These are phyloP conservation scores for Phengaris arion DNA, from an alignment of 2,888 invertebrate species.

Conservation along the genomic window DNA sequence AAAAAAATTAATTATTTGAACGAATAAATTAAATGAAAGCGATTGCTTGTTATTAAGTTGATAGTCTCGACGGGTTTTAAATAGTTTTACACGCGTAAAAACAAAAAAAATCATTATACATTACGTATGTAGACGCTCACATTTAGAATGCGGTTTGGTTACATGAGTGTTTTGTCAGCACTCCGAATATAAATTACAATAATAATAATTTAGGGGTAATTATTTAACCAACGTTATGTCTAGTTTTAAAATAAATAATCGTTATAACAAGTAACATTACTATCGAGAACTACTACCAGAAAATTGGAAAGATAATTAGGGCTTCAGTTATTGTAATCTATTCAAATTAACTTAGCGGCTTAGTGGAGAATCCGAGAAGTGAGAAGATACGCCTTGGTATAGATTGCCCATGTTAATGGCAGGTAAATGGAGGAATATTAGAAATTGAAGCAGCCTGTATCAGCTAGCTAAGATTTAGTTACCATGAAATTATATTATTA, in stretches of 20 bases:
- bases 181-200: background rate
- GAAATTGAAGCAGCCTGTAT: background rate
- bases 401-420: background rate
- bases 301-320: background rate
- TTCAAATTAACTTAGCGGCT: background rate
- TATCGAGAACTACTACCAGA: too few relatives aligned
- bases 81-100: slow-evolving; percentile 13
- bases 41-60: background rate
- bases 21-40: background rate
- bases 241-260: background rate
- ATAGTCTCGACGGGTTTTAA: background rate
- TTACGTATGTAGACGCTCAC: background rate
- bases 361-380: background rate
- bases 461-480: background rate
- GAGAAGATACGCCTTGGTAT: background rate
- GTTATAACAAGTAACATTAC: too few relatives aligned
- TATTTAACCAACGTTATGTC: background rate
- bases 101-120: background rate
- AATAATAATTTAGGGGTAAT: background rate
- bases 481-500: background rate
- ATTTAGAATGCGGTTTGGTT: background rate
- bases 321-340: background rate
- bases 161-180: slow-evolving; percentile 7
- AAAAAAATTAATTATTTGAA: too few relatives aligned
- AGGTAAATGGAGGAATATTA: background rate